Conservation (phyloP, 2,797 vertebrate species). For the Sandelia bainsii region DNA sequence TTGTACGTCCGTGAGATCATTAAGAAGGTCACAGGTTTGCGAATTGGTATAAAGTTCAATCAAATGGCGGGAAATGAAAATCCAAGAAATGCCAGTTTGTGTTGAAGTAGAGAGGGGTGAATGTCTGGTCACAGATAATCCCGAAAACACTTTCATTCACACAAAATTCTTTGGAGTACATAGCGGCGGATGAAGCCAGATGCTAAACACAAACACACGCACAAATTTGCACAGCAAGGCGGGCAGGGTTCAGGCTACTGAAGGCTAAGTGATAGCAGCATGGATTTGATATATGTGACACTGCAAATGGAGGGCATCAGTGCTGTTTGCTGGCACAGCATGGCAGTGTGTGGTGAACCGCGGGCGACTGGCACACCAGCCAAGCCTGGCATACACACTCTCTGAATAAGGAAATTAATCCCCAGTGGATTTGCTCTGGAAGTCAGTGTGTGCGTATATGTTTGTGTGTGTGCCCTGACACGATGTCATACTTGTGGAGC, state of each 20-base stretch:
- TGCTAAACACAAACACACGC: slow-evolving; percentile 47
- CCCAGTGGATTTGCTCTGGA: slow-evolving; percentile 84
- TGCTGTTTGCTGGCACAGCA: slow-evolving; percentile 95
- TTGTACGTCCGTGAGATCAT: slow-evolving; percentile 32
- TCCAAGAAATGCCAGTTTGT: slow-evolving; percentile 57
- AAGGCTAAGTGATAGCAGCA: slow-evolving; percentile 87
- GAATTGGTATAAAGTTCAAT: slow-evolving; percentile 49
- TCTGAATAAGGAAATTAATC: slow-evolving; percentile 92
- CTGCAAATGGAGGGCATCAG: slow-evolving; percentile 96
- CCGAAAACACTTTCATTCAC: slow-evolving; percentile 60
- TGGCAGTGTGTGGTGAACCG: slow-evolving; percentile 95
- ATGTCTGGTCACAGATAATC: slow-evolving; percentile 69
- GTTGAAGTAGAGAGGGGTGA: slow-evolving; percentile 58
- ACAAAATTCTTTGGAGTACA: slow-evolving; percentile 46
- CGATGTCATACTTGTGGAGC: slow-evolving; percentile 4
- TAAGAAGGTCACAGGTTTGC: slow-evolving; percentile 44
- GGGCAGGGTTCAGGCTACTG: slow-evolving; percentile 62
- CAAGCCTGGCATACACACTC: slow-evolving; percentile 88
- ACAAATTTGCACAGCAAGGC: slow-evolving; percentile 41
- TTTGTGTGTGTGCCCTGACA: slow-evolving; percentile 19
- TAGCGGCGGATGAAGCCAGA: slow-evolving; percentile 60
- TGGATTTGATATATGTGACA: slow-evolving; percentile 97
- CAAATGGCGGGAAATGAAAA: slow-evolving; percentile 59
- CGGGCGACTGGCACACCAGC: slow-evolving; percentile 92
- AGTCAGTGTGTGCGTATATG: slow-evolving; percentile 44